Percentiles rank a stretch among this genome's conserved stretches.
phyloP scores from a whole-genome alignment of 37 sponge, comb jelly and placozoan species.

The Tethya wilhelma region DNA sequence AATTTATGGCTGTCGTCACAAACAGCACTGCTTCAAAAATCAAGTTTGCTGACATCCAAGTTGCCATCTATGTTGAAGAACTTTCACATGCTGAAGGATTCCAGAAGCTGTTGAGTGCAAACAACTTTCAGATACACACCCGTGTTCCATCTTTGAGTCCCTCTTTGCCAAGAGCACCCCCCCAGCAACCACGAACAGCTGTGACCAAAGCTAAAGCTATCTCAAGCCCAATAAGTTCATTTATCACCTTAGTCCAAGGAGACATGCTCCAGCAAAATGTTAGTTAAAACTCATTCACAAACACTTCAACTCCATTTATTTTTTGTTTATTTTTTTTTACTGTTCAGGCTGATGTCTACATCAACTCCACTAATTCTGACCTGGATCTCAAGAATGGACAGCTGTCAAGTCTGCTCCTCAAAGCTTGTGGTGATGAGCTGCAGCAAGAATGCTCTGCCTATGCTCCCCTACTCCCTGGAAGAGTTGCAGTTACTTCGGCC shows the following conservation, averaged over 20 bases:
- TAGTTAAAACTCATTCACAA: background rate
- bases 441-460: conserved; percentile 34
- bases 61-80: conserved; percentile 19
- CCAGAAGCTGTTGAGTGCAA: background rate
- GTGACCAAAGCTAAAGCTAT: background rate
- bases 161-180: background rate
- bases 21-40: background rate
- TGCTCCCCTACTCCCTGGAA: conserved; percentile 21
- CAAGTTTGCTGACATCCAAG: conserved; percentile 8
- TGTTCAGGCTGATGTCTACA: conserved; percentile 46
- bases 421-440: conserved; percentile 23
- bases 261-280: conserved; percentile 36
- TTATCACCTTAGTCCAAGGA: conserved; percentile 19
- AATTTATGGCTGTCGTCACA: background rate
- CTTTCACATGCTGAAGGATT: background rate
- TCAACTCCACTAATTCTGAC: conserved; percentile 39
- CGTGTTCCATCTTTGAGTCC: background rate
- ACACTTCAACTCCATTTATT: background rate
- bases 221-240: background rate
- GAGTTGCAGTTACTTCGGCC: conserved; percentile 34
- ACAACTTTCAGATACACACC: background rate
- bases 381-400: conserved; percentile 25
- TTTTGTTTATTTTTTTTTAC: background rate
- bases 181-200: background rate
- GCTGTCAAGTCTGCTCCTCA: conserved; percentile 11